A percentile compares a stretch with the other conserved stretches of the same genome.
These are phyloP conservation scores for Calephelis nemesis DNA, from an alignment of 1,140 invertebrate species.

Conservation along the genomic window DNA sequence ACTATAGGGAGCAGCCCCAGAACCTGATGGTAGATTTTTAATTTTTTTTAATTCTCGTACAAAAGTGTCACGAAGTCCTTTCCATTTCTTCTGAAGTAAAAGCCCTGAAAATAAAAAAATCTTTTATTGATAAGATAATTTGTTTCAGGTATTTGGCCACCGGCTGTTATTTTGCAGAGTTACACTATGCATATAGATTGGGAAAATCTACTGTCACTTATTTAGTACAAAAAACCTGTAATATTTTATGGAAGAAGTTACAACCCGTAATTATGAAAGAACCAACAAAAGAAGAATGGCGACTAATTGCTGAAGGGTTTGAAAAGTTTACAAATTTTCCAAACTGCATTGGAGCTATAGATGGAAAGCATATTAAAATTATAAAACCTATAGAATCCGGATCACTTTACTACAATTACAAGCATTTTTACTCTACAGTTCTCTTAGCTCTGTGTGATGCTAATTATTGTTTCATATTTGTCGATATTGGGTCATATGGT, in stretches of 20 bases:
- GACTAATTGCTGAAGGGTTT: background rate
- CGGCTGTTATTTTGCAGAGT: constrained; percentile 21
- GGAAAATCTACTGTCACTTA: constrained; percentile 20
- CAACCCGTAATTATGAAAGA: background rate
- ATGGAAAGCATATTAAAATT: background rate
- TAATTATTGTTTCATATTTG: too few species aligned
- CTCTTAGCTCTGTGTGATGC: too few species aligned
- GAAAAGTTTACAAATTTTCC: background rate
- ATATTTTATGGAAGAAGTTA: constrained; percentile 1
- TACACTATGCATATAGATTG: constrained; percentile 15
- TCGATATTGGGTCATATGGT: too few species aligned
- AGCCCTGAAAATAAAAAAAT: constrained; percentile 17
- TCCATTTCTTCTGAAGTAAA: constrained; percentile 24
- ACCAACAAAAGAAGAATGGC: background rate
- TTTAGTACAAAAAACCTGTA: constrained; percentile 5
- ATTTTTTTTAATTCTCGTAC: constrained; percentile 22
- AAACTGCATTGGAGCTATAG: background rate
- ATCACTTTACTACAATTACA: too few species aligned
- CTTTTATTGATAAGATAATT: background rate
- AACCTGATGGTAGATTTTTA: constrained; percentile 24
- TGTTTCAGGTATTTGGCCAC: constrained; percentile 23
- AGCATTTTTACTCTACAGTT: too few species aligned
- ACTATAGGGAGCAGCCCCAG: constrained; percentile 17
- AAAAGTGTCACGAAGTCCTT: constrained; percentile 23
- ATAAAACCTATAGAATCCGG: too few species aligned